A percentile compares a stretch with the other conserved stretches of the same genome.
Conservation (phyloP, 2,888 invertebrate genomes). For the Eupeodes luniger region DNA sequence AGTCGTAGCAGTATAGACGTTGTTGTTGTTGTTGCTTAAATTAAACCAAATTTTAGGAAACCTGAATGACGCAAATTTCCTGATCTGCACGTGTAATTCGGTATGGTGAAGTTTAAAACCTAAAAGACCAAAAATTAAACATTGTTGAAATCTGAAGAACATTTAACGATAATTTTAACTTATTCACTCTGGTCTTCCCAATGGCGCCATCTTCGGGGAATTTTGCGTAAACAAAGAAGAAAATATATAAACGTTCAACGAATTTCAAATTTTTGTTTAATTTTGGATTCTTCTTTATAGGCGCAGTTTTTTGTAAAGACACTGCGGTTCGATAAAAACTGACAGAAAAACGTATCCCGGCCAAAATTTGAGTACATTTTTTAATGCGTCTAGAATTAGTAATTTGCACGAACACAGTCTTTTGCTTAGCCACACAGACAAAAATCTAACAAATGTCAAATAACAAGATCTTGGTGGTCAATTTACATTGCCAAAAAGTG, state of each 20-base stretch:
- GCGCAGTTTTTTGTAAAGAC: not conserved
- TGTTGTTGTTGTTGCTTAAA: not conserved
- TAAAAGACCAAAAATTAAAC: not conserved
- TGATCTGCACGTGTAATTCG: not conserved
- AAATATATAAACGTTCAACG: conserved; percentile 5
- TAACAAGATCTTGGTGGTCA: no score
- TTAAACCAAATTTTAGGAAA: not conserved
- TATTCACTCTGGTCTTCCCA: conserved; percentile 6
- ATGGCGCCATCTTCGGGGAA: conserved; percentile 9
- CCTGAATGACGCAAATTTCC: conserved; percentile 10
- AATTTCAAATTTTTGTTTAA: conserved; percentile 11
- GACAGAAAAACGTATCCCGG: no score
- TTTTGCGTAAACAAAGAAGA: not conserved
- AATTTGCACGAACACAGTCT: no score
- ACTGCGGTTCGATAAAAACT: not conserved
- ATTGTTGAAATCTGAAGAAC: conserved; percentile 15
- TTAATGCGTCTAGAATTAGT: no score
- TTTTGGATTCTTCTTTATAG: not conserved
- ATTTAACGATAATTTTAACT: not conserved
- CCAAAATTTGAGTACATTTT: no score
- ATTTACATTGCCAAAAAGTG: no score
- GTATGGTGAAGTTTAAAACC: not conserved
- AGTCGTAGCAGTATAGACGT: not conserved
- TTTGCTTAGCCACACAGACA: no score
- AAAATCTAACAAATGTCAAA: no score